Conservation (phyloP, 2,888 invertebrate genomes). For the Drosophila mayaguana region DNA sequence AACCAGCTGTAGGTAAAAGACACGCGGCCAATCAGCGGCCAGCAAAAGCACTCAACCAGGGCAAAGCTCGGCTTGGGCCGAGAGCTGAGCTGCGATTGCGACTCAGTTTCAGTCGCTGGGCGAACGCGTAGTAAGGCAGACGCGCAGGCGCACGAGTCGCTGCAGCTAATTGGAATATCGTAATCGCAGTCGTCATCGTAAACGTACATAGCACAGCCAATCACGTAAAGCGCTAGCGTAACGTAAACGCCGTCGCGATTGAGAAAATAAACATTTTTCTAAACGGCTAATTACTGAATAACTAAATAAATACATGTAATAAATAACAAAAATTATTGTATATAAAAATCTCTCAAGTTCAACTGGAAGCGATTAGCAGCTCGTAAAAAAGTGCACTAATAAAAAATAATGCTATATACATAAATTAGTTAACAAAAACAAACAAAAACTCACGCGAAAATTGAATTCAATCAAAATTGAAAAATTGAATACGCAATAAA, state of each 20-base stretch:
- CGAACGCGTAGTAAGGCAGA: conserved; percentile 65
- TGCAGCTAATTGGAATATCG: conserved; percentile 49
- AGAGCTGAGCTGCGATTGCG: conserved; percentile 27
- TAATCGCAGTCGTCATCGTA: conserved; percentile 14
- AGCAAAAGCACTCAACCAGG: conserved; percentile 62
- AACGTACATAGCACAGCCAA: conserved; percentile 11
- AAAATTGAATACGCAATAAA: conserved; percentile 41
- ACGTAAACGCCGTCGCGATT: conserved; percentile 44
- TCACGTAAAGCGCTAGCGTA: conserved; percentile 39
- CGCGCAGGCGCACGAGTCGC: conserved; percentile 69
- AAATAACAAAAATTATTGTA: conserved; percentile 4
- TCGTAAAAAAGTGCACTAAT: conserved; percentile 46
- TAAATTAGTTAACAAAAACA: conserved; percentile 34
- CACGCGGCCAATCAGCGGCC: conserved; percentile 58
- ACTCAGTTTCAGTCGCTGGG: conserved; percentile 57
- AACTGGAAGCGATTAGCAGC: conserved; percentile 47
- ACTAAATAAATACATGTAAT: conserved; percentile 26
- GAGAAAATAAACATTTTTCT: conserved; percentile 32
- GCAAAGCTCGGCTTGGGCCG: conserved; percentile 43
- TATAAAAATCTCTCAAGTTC: conserved; percentile 39
- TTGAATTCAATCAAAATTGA: conserved; percentile 49
- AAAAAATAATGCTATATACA: conserved; percentile 19
- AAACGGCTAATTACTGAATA: conserved; percentile 33
- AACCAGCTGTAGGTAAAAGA: conserved; percentile 58
- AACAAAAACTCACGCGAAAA: conserved; percentile 63